A percentile compares a stretch with the other conserved stretches of the same genome.
phyloP scores from a whole-genome alignment of 2,797 vertebrate species.

The Cephalopachus bancanus region DNA sequence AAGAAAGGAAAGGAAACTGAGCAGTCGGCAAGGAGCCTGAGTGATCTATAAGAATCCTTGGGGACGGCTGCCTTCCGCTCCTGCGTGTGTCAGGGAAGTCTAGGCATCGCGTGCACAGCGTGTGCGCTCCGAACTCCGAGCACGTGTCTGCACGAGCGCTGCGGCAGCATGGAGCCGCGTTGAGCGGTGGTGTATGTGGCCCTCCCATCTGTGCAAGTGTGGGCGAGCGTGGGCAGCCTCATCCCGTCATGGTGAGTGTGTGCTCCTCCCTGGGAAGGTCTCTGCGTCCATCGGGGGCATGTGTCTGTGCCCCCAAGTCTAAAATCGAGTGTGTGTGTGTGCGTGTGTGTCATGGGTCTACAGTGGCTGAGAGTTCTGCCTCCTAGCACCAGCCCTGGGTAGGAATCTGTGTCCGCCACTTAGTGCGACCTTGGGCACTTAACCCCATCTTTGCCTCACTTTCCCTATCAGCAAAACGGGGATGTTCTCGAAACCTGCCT shows the following conservation, averaged over 20 bases:
- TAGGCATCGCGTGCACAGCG: background rate
- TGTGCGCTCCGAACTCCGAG: background rate
- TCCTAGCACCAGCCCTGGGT: background rate
- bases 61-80: background rate
- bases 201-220: too few relatives aligned
- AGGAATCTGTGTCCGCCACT: background rate
- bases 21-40: background rate
- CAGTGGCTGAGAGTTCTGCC: fast-evolving
- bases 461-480: background rate
- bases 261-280: background rate
- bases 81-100: background rate
- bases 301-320: background rate
- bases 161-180: too few relatives aligned
- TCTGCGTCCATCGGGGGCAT: fast-evolving
- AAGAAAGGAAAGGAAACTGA: background rate
- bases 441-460: background rate
- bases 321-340: fast-evolving
- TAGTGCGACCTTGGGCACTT: background rate
- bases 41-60: background rate
- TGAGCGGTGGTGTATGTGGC: background rate
- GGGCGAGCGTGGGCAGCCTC: too few relatives aligned
- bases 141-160: fast-evolving
- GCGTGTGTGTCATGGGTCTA: fast-evolving
- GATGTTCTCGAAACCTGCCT: background rate
- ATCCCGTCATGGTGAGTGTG: background rate